phyloP scores from a whole-genome alignment of 2,113 vertebrate genomes.

The Macaca mulatta region DNA sequence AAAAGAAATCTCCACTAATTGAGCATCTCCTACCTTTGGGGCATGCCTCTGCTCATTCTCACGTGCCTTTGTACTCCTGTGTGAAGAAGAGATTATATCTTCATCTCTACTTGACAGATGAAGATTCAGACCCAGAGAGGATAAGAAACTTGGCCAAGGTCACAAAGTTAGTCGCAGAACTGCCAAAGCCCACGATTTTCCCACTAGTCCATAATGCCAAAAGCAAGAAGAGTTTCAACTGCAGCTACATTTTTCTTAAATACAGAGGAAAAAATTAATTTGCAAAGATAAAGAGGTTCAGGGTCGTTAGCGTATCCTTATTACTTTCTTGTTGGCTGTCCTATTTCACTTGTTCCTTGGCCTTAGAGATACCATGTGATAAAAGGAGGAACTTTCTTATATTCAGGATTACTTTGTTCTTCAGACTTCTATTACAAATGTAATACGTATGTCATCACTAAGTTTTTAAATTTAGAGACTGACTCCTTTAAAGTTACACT shows the following conservation, averaged over 20 bases:
- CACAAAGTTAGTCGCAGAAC: background rate
- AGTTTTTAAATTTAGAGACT: slow-evolving; percentile 56
- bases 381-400: background rate
- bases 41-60: background rate
- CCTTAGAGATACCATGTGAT: background rate
- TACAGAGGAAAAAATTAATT: background rate
- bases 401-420: background rate
- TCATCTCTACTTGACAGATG: background rate
- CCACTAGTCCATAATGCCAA: background rate
- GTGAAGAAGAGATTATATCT: background rate
- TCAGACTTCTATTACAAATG: slow-evolving; percentile 41
- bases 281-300: background rate
- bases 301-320: background rate
- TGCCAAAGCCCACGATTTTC: background rate
- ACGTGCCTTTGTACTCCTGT: background rate
- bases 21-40: background rate
- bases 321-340: background rate
- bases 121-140: background rate
- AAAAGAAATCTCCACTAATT: background rate
- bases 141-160: background rate
- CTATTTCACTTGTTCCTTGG: background rate
- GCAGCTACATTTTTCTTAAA: background rate
- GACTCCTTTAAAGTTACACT: slow-evolving; percentile 71
- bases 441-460: background rate
- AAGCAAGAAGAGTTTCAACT: background rate